Base-by-base conservation (phyloP, 1,140 invertebrate genomes). In the Euborellia annulipes region DNA sequence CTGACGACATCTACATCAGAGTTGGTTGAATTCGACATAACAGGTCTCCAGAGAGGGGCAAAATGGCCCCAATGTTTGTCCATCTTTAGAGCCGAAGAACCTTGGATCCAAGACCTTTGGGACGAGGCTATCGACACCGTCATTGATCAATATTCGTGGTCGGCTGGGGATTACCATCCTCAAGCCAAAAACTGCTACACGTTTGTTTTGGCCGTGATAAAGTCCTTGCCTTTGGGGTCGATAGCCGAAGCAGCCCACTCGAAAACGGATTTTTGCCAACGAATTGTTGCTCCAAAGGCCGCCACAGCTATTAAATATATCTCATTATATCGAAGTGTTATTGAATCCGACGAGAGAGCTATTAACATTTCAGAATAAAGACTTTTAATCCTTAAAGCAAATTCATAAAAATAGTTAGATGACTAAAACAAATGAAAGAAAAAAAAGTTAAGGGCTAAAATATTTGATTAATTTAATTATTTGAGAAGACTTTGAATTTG, bases 281-380 rank as follows among this genome's bases (percentile, higher is more conserved):
- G 76, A 52, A 83, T 79, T 62, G 80, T 86, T 43, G 70, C 82
- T 46, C 80, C 80, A 3, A 63, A 76, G 51, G 82, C 81, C 21
- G 75, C 75, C 22, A 70, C 76, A 36, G 82, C 82, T 6, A 79
- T 78, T 22, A 85, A 85, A 62, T 86, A 86, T 59, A 85, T 86
- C 45, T 78, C 78, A 7, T 62, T 85, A 3, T 86, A 82, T 58
- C 69, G 82, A 46, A 73, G 23, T 6, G 23, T 27, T 6, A 27
- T 27, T 27, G 23, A 27, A 6, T 27, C 23, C 11, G 23, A 27
- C 23, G 23, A 27, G 11, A 27, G 11, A 11, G 23, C 23, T 27
- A 27, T 27, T 27, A 27, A 27, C 11, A 27, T 27, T 6, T 4
- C 11, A 27, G 23, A 27, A 4, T 27, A 27, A 27, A n/a, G n/a